phyloP scores from a whole-genome alignment of 2,113 vertebrate species.

The Puffinus mauretanicus region DNA sequence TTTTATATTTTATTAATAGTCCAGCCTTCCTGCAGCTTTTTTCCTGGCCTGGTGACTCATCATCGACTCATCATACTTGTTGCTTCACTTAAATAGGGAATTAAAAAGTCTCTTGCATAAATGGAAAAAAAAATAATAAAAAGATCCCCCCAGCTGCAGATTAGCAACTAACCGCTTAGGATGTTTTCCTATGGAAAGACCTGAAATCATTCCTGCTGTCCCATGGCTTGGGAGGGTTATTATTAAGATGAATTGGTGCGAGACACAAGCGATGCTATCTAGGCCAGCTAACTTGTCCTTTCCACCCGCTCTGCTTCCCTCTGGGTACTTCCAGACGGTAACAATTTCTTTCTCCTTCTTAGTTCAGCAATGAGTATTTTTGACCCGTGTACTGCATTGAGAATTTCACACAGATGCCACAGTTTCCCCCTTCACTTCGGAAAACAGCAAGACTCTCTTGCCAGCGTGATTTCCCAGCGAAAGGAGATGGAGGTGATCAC shows the following conservation, averaged over 20 bases:
- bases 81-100: neutral
- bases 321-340: neutral
- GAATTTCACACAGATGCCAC: neutral
- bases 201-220: neutral
- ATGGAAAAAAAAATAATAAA: neutral
- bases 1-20: conserved; percentile 56
- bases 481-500: neutral
- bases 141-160: neutral
- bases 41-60: conserved; percentile 53
- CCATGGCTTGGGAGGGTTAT: neutral
- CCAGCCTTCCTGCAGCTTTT: conserved; percentile 28
- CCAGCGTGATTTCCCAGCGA: neutral
- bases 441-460: neutral
- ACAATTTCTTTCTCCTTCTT: neutral
- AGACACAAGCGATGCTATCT: neutral
- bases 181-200: neutral
- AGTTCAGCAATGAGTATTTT: neutral
- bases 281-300: neutral
- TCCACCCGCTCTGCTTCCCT: neutral
- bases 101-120: neutral
- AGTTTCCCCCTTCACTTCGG: neutral
- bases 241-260: rapidly evolving
- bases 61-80: neutral
- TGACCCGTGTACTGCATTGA: rapidly evolving
- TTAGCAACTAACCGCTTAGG: neutral